phyloP scores from a whole-genome alignment of 2,888 invertebrate genomes.

The Aproaerema taeniolella region DNA sequence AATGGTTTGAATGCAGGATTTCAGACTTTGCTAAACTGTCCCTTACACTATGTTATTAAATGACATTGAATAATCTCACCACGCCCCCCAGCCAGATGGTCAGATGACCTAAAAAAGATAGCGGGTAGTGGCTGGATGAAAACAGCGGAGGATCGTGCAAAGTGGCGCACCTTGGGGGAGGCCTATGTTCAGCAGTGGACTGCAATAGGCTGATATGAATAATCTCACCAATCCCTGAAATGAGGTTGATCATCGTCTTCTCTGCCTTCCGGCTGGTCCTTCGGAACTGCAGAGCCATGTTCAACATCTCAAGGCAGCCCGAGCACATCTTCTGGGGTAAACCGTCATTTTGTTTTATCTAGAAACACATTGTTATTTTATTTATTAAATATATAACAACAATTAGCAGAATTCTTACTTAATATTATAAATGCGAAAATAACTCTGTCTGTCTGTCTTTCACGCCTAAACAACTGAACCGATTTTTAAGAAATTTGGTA shows the following conservation, averaged over 20 bases:
- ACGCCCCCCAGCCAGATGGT: background rate
- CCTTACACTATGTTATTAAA: no score
- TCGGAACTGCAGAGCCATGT: constrained; percentile 42
- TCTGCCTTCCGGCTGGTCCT: constrained; percentile 42
- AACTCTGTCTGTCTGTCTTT: no score
- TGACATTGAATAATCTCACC: no score
- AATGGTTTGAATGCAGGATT: no score
- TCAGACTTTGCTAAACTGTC: no score
- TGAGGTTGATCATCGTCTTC: constrained; percentile 33
- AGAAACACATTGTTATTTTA: constrained; percentile 17
- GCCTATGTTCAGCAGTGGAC: background rate
- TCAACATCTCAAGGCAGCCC: constrained; percentile 37
- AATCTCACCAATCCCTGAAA: constrained; percentile 5
- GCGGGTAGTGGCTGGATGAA: no score
- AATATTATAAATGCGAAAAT: no score
- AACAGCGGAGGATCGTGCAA: no score
- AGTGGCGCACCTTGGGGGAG: no score
- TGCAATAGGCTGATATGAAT: no score
- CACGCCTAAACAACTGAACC: no score
- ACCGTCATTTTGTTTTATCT: constrained; percentile 54
- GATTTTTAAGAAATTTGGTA: no score
- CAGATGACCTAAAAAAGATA: background rate
- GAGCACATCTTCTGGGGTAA: constrained; percentile 55
- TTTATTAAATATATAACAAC: background rate
- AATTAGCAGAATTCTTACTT: background rate